phyloP scores from a whole-genome alignment of 2,888 invertebrate species.

The Apodemia hepburni region DNA sequence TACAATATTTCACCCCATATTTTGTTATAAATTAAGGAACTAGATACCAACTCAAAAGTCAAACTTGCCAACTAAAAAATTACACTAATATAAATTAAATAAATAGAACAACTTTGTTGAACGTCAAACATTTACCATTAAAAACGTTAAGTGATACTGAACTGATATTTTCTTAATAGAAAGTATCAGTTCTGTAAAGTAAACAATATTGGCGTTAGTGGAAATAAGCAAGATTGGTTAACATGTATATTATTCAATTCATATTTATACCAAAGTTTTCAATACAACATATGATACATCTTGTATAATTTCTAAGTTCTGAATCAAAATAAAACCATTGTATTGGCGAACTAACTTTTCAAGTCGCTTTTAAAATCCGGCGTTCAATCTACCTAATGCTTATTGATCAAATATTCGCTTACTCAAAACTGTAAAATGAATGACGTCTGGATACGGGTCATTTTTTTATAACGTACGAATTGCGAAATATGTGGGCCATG shows the following conservation, averaged over 20 bases:
- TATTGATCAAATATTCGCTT: not conserved
- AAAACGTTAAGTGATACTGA: too few species aligned
- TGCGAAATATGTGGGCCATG: constrained; percentile 13
- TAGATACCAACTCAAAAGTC: too few species aligned
- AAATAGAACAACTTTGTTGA: too few species aligned
- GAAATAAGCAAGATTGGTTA: not conserved
- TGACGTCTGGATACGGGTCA: constrained; percentile 13
- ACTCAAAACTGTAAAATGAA: constrained; percentile 9
- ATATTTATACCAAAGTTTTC: not conserved
- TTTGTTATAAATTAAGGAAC: too few species aligned
- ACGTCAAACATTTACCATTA: too few species aligned
- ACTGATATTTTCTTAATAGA: too few species aligned
- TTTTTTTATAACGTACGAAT: constrained; percentile 14
- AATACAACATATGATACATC: not conserved
- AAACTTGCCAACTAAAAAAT: too few species aligned
- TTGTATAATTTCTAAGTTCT: not conserved
- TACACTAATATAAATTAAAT: too few species aligned
- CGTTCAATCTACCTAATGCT: not conserved
- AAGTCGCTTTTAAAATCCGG: not conserved
- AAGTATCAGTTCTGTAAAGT: too few species aligned
- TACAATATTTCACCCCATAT: too few species aligned
- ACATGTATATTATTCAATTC: not conserved
- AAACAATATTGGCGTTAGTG: too few species aligned
- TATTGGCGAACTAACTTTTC: too few species aligned
- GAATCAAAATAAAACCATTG: not conserved